Conservation (phyloP, 2,797 vertebrate species). For the Parambassis ranga region DNA sequence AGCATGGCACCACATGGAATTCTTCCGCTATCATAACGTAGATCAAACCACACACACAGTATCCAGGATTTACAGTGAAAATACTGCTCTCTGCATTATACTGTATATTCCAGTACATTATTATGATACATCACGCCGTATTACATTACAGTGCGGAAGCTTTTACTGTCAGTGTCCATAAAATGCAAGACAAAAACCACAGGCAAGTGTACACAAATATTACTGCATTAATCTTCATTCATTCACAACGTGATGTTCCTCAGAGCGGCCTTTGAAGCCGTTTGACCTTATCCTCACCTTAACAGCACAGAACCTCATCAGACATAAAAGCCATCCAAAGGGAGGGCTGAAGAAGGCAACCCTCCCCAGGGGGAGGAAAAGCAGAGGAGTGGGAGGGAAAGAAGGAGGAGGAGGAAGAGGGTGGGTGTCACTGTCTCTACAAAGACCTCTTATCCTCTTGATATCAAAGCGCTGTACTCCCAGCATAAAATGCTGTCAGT, state of each 20-base stretch:
- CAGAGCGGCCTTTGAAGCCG: slow-evolving; percentile 35
- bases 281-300: slow-evolving; percentile 68
- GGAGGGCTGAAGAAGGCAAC: slow-evolving; percentile 47
- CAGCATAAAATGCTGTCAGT: slow-evolving; percentile 46
- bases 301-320: slow-evolving; percentile 41
- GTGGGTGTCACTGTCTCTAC: slow-evolving; percentile 57
- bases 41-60: slow-evolving; percentile 54
- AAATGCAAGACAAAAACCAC: background rate
- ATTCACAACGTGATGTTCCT: slow-evolving; percentile 18
- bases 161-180: background rate
- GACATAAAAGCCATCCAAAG: slow-evolving; percentile 55
- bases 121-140: background rate
- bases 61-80: slow-evolving; percentile 27
- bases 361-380: slow-evolving; percentile 54
- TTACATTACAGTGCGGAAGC: background rate
- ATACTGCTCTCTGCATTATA: background rate
- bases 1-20: slow-evolving; percentile 69
- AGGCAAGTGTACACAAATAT: slow-evolving; percentile 27
- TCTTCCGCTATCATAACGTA: slow-evolving; percentile 52
- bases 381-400: slow-evolving; percentile 47
- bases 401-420: slow-evolving; percentile 52
- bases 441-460: slow-evolving; percentile 65
- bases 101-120: background rate
- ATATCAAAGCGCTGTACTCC: slow-evolving; percentile 68
- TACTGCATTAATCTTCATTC: slow-evolving; percentile 30